Evolutionary conservation across 2,888 invertebrate species (phyloP), one percentile per base, ranked within the genome.

Genomic region (Macrophya alboannulata): DNA sequence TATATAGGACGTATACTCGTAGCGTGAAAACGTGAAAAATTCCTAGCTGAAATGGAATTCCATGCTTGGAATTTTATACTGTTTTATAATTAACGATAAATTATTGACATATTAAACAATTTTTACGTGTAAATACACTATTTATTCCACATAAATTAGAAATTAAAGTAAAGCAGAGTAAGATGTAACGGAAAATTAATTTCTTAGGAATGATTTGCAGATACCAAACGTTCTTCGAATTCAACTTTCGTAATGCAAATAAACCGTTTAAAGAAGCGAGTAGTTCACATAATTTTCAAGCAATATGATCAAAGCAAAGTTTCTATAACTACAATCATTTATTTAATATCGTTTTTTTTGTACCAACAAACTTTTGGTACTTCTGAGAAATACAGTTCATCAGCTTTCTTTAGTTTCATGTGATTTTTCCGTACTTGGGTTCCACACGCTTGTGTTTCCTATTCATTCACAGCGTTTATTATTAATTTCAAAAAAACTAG

Each of bases 1-100:
- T 93, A 91, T 91, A 90, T 91, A 91, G 91, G 91, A 90, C 89
- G 87, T 87, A 89, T 87, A 87, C 86, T 87, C 87, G 87, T 87
- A 86, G 87, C 86, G 81, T 81, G 81, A 81, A 83, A 83, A 83
- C 83, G 83, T 83, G 83, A 83, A 83, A 83, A 83, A 83, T 83
- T 71, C 45, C 71, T 83, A 48, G 83, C 68, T 51, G 48, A 31
- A 71, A 83, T 31, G 71, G 17, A 31, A 45, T 68, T 48, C 48
- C 31, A 68, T 83, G 62, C 83, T 45, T 83, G 68, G 83, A 68
- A 83, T 83, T 83, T 83, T 65, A 68, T 62, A 81, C 81, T 62
- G 62, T 81, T 81, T 81, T 81, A 59, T 77, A 51, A 77, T 37
- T 55, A 51, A 77, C 37, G 77, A 62, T 62, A 43, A 81, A 59